Conservation (phyloP, 2,113 vertebrate genomes). For the Carassius gibelio region DNA sequence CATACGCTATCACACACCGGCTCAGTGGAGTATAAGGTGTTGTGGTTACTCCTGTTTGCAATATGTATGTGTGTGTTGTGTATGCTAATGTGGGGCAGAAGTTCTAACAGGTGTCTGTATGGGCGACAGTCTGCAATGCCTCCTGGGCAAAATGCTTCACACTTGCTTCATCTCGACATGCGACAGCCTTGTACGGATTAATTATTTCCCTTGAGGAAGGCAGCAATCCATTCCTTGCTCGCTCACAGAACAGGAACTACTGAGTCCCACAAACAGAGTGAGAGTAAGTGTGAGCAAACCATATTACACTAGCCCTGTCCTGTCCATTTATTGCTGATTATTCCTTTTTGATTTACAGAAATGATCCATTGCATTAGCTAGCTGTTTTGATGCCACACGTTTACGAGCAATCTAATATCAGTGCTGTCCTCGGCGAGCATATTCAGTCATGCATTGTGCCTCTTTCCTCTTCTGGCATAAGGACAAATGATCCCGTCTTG, state of each 20-base stretch:
- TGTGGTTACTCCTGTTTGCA: constrained; percentile 54
- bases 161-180: constrained; percentile 78
- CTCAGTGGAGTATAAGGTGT: constrained; percentile 25
- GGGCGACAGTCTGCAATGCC: constrained; percentile 77
- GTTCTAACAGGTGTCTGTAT: constrained; percentile 79
- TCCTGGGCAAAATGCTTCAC: constrained; percentile 81
- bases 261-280: constrained; percentile 3
- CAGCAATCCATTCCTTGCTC: constrained; percentile 17
- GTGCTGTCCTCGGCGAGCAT: constrained; percentile 3
- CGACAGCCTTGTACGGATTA: constrained; percentile 79
- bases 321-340: constrained; percentile 28
- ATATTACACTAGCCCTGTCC: not conserved
- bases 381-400: not conserved
- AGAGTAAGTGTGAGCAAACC: not conserved
- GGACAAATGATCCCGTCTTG: constrained; percentile 31
- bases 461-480: constrained; percentile 14
- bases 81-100: constrained; percentile 79
- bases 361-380: not conserved
- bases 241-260: constrained; percentile 9
- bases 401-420: constrained; percentile 34
- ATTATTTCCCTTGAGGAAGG: constrained; percentile 77
- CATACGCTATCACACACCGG: constrained; percentile 8
- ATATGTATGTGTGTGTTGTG: constrained; percentile 69
- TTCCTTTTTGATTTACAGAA: constrained; percentile 12
- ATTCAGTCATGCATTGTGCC: constrained; percentile 19